Evolutionary conservation across 2,888 invertebrate genomes (phyloP), one percentile per base, ranked within the genome.

Genomic region (Pollenia amentaria): DNA sequence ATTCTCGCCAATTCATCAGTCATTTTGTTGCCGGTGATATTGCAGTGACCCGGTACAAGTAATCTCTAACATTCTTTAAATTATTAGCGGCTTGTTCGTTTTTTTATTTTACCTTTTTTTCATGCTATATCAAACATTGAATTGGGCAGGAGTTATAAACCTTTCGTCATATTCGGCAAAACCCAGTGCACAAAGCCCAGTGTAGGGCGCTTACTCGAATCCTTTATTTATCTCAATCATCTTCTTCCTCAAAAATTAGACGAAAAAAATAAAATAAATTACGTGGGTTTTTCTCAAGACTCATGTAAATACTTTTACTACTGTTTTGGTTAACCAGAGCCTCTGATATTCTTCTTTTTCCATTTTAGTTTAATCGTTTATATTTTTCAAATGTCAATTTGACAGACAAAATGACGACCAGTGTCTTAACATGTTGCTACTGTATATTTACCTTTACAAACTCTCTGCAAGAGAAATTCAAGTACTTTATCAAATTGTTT

Each of bases 321-420:
- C 69, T 38, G 55, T n/a, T 12, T 29, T 29, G 29, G 16, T 16
- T 38, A 4, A 21, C n/a, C 18, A 46, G 57, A 51, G 60, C 29
- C n/a, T 40, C 18, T 44, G 16, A 12, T 1, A 0, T 16, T 64
- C 69, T 12, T 62, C 40, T 62, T 11, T 12, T 48, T 11, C 8
- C 3, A n/a, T 48, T 7, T 40, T 38, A 7, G 48, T 76, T 85
- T 48, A 76, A 80, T 77, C 82, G 55, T 77, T 78, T 83, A 65
- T 80, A 79, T 42, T 77, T 80, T 87, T 73, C 73, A 86, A 88
- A 88, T 86, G 88, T 89, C 88, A 89, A 88, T 86, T 88, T 88
- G 88, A 89, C 88, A 89, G 89, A 89, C 89, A 88, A 85, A 84
- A 77, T 89, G 88, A 88, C 89, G 87, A 87, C 89, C 85, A 85